These are phyloP conservation scores for Branchipolynoe longqiensis DNA, from an alignment of 2,888 invertebrate species.

Conservation along the genomic window DNA sequence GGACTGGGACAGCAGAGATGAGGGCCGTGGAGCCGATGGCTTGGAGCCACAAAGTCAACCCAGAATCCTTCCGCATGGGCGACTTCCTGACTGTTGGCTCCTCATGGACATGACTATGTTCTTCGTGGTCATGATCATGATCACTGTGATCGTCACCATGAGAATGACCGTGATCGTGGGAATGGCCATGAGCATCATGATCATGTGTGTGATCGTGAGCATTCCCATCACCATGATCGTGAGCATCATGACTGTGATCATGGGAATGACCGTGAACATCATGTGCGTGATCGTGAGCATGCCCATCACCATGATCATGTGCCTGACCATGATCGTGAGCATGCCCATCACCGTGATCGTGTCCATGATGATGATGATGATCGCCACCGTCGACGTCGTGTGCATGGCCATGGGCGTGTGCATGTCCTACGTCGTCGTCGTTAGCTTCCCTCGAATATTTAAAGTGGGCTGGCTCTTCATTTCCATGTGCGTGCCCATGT, in stretches of 20 bases:
- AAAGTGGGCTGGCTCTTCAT: conserved; percentile 40
- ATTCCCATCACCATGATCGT: conserved; percentile 41
- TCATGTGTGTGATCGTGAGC: conserved; percentile 60
- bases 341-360: conserved; percentile 61
- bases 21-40: conserved; percentile 94
- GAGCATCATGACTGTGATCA: conserved; percentile 80
- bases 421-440: neutral
- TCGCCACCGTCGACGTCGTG: conserved; percentile 46
- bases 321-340: conserved; percentile 61
- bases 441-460: conserved; percentile 41
- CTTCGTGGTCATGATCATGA: conserved; percentile 83
- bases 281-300: conserved; percentile 82
- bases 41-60: conserved; percentile 86
- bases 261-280: conserved; percentile 83
- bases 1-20: conserved; percentile 96
- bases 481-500: conserved; percentile 8
- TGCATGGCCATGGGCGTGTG: conserved; percentile 48
- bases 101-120: conserved; percentile 67
- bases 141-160: conserved; percentile 70
- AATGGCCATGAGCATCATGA: conserved; percentile 53
- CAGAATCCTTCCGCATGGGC: conserved; percentile 73
- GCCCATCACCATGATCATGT: conserved; percentile 80
- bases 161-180: conserved; percentile 66
- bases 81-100: conserved; percentile 28
- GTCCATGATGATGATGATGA: conserved; percentile 59